Evolutionary conservation across 2,888 invertebrate genomes (phyloP).

Genomic region (Slavum lentiscoides): DNA sequence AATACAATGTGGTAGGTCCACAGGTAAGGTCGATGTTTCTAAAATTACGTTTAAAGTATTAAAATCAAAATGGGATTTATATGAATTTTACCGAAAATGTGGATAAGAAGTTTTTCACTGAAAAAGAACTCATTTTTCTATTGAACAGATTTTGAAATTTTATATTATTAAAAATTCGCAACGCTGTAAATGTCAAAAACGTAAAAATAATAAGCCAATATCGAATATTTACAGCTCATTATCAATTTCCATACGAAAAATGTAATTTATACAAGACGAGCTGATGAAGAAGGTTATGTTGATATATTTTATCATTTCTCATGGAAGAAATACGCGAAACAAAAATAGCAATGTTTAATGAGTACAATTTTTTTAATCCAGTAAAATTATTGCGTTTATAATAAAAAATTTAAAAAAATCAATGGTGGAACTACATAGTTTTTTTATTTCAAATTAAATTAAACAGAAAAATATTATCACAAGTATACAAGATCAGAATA

Average conservation of each 20-base stretch:
- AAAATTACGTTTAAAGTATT: neutral
- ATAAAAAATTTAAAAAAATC: too few relatives aligned
- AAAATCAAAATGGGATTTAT: neutral
- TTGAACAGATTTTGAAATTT: neutral
- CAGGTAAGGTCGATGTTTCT: too few relatives aligned
- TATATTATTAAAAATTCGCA: neutral
- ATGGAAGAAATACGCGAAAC: conserved; percentile 24
- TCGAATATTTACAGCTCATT: neutral
- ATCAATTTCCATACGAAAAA: conserved; percentile 16
- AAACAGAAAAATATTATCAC: too few relatives aligned
- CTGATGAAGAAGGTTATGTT: conserved; percentile 35
- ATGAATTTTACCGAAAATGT: conserved; percentile 46
- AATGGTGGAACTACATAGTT: too few relatives aligned
- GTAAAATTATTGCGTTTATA: neutral
- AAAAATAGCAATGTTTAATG: neutral
- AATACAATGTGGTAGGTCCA: too few relatives aligned
- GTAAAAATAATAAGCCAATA: too few relatives aligned
- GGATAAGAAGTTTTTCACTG: conserved; percentile 42
- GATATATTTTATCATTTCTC: conserved; percentile 1
- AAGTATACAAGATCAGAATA: too few relatives aligned
- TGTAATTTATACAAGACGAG: neutral
- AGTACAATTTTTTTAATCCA: neutral
- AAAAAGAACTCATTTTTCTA: conserved; percentile 44
- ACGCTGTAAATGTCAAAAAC: neutral
- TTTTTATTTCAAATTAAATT: too few relatives aligned